Evolutionary conservation across 2,113 vertebrate genomes (phyloP).

Genomic region (Gadus macrocephalus): DNA sequence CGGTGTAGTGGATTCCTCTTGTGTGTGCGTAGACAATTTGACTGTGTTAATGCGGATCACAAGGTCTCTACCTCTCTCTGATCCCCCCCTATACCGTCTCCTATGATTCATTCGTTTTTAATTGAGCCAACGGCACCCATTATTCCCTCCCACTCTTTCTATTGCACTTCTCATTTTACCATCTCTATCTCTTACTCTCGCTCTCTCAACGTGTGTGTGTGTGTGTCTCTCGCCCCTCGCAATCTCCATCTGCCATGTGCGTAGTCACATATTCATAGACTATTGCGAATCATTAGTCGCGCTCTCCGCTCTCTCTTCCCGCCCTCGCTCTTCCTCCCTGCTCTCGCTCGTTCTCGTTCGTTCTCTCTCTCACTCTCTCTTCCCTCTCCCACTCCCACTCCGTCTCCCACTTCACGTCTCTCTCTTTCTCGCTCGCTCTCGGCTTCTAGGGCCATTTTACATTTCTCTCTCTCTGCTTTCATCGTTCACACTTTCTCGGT

Average conservation of each 20-base stretch:
- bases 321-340: neutral
- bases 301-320: neutral
- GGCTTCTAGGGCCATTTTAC: neutral
- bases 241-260: neutral
- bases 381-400: conserved; percentile 16
- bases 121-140: conserved; percentile 28
- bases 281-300: neutral
- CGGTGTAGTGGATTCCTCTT: conserved; percentile 5
- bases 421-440: conserved; percentile 23
- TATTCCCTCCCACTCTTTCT: conserved; percentile 25
- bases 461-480: neutral
- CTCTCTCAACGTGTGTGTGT: neutral
- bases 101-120: conserved; percentile 18
- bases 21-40: conserved; percentile 29
- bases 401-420: conserved; percentile 21
- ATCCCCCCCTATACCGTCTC: conserved; percentile 34
- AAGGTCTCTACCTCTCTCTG: conserved; percentile 38
- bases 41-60: conserved; percentile 52
- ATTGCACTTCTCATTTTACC: conserved; percentile 17
- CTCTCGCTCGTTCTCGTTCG: neutral
- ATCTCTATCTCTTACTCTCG: neutral
- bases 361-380: conserved; percentile 30
- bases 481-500: neutral
- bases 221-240: neutral
- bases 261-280: conserved; percentile 3